phyloP scores from a whole-genome alignment of 2,888 invertebrate genomes.

The Trichacis sp. region DNA sequence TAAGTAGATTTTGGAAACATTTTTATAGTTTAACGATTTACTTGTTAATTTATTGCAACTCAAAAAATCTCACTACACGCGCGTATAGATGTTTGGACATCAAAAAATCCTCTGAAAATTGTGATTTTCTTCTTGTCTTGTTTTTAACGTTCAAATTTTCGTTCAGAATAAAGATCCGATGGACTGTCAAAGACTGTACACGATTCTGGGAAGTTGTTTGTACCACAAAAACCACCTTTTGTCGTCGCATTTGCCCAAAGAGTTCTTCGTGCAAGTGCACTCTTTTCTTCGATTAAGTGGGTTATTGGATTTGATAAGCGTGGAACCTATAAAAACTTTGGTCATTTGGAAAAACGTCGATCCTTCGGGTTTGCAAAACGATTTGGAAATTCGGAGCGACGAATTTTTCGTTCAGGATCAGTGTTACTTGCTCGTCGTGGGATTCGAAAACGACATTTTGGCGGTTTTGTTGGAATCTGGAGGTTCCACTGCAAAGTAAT shows the following conservation, averaged over 20 bases:
- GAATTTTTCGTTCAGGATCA: constrained; percentile 73
- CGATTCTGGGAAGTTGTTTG: constrained; percentile 76
- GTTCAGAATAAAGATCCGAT: constrained; percentile 82
- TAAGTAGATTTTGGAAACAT: no score
- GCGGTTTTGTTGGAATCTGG: constrained; percentile 82
- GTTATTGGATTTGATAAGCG: constrained; percentile 76
- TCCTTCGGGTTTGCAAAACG: constrained; percentile 67
- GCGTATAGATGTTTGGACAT: no score
- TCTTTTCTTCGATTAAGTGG: constrained; percentile 82
- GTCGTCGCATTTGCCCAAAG: constrained; percentile 81
- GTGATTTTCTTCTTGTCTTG: no score
- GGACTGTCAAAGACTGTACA: constrained; percentile 80
- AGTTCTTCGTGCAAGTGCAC: constrained; percentile 81
- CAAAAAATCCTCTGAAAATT: no score
- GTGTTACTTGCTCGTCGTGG: constrained; percentile 81
- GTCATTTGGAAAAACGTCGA: constrained; percentile 84
- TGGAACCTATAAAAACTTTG: constrained; percentile 78
- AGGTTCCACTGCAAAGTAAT: constrained; percentile 78
- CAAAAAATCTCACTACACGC: no score
- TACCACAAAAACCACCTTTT: constrained; percentile 79
- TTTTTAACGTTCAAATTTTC: no score
- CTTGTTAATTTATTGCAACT: no score
- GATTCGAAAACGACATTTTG: constrained; percentile 77
- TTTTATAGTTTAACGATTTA: no score
- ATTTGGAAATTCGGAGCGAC: constrained; percentile 46